A percentile compares a stretch with the other conserved stretches of the same genome.
phyloP scores from a whole-genome alignment of 2,888 invertebrate species.

The Apomyelois bistriatella region DNA sequence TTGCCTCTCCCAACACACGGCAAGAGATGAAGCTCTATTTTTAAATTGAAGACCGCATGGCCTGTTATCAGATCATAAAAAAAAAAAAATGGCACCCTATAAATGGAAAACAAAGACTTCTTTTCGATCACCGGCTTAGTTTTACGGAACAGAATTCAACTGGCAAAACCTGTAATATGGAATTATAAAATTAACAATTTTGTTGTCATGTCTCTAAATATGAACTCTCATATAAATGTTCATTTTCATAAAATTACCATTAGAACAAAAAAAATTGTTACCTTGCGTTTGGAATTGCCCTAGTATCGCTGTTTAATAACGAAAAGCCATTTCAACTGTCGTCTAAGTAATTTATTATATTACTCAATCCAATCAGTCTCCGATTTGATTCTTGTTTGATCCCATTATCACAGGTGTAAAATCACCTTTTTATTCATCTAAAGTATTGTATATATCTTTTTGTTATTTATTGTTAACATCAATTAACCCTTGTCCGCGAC shows the following conservation, averaged over 20 bases:
- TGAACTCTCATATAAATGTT: conserved; percentile 5
- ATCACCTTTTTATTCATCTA: conserved; percentile 41
- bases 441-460: conserved; percentile 32
- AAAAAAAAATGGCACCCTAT: too few relatives aligned
- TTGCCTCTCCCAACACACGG: too few relatives aligned
- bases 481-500: conserved; percentile 57
- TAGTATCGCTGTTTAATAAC: conserved; percentile 44
- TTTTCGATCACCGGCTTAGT: too few relatives aligned
- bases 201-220: not conserved
- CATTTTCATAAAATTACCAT: conserved; percentile 37
- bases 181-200: not conserved
- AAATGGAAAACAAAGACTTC: too few relatives aligned
- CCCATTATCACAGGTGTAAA: conserved; percentile 52
- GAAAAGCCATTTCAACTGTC: conserved; percentile 43
- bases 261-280: conserved; percentile 23
- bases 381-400: conserved; percentile 44
- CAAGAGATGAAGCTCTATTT: too few relatives aligned
- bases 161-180: too few relatives aligned
- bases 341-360: conserved; percentile 41
- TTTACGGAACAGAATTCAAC: too few relatives aligned
- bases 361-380: conserved; percentile 41
- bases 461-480: conserved; percentile 65
- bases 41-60: too few relatives aligned
- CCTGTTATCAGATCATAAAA: too few relatives aligned
- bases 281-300: conserved; percentile 31